Evolutionary conservation across 1,140 invertebrate species (phyloP).

Genomic region (Globodera ellingtonae): DNA sequence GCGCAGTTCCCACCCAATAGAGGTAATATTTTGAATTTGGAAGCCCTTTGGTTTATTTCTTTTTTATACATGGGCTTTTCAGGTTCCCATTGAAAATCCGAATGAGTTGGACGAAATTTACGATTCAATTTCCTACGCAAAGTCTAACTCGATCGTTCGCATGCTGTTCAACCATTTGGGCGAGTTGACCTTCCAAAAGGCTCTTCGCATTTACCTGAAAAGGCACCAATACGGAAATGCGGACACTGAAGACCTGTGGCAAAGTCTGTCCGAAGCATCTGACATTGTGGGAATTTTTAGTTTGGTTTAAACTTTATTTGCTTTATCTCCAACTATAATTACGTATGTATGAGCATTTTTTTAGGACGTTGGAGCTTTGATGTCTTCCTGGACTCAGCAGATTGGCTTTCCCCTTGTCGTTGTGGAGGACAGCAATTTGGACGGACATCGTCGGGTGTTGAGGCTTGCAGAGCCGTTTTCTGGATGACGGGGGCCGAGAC

Average conservation of each 20-base stretch:
- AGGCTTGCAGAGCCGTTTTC: conserved; percentile 41
- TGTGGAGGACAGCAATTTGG: conserved; percentile 57
- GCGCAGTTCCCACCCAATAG: conserved; percentile 51
- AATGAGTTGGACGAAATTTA: conserved; percentile 57
- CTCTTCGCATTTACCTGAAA: conserved; percentile 88
- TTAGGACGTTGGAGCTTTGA: conserved; percentile 80
- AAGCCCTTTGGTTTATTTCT: background rate
- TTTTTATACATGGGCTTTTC: background rate
- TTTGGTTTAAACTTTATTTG: no score
- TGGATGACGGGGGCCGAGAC: conserved; percentile 47
- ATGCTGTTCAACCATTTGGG: conserved; percentile 96
- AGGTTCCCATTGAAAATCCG: conserved; percentile 66
- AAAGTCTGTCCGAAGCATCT: conserved; percentile 82
- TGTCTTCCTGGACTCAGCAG: conserved; percentile 91
- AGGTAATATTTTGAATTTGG: conserved; percentile 20
- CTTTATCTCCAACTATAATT: background rate
- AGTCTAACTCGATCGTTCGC: conserved; percentile 79
- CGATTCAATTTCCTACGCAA: conserved; percentile 69
- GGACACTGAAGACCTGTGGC: conserved; percentile 91
- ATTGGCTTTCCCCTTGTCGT: conserved; percentile 82
- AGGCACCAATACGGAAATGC: conserved; percentile 87
- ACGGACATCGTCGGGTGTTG: conserved; percentile 37
- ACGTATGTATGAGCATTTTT: background rate
- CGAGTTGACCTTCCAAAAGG: conserved; percentile 85
- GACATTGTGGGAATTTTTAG: conserved; percentile 71